Evolutionary conservation across 2,888 invertebrate species (phyloP).

Genomic region (Ashinkailepas kermadecensis): DNA sequence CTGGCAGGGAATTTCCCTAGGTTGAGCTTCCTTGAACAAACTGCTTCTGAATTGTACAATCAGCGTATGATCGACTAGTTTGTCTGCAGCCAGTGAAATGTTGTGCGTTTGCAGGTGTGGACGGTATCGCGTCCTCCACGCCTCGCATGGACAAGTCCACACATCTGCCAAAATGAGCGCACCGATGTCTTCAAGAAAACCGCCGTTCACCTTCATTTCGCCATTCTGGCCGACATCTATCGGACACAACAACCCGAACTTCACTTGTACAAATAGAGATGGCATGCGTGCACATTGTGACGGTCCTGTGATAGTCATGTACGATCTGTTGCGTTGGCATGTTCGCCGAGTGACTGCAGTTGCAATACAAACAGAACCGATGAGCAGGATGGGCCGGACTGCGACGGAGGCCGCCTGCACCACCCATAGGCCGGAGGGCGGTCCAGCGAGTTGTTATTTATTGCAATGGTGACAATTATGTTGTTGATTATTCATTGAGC

Average conservation of each 20-base stretch:
- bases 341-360: not conserved
- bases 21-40: too few species aligned
- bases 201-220: not conserved
- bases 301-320: not conserved
- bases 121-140: not conserved
- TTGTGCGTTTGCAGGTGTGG: not conserved
- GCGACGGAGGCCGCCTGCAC: not conserved
- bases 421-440: not conserved
- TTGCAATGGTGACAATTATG: constrained; percentile 15
- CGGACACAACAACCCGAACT: constrained; percentile 1
- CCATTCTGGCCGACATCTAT: not conserved
- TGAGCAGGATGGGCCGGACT: not conserved
- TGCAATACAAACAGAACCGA: constrained; percentile 1
- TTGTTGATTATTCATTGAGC: constrained; percentile 20
- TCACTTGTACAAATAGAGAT: constrained; percentile 15
- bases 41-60: too few species aligned
- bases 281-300: not conserved
- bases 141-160: not conserved
- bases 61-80: too few species aligned
- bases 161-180: constrained; percentile 7
- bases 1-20: too few species aligned
- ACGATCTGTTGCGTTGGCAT: not conserved
- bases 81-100: not conserved
- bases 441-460: not conserved
- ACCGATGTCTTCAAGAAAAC: not conserved